phyloP scores from a whole-genome alignment of 2,888 invertebrate species.

The Lycaena phlaeas region DNA sequence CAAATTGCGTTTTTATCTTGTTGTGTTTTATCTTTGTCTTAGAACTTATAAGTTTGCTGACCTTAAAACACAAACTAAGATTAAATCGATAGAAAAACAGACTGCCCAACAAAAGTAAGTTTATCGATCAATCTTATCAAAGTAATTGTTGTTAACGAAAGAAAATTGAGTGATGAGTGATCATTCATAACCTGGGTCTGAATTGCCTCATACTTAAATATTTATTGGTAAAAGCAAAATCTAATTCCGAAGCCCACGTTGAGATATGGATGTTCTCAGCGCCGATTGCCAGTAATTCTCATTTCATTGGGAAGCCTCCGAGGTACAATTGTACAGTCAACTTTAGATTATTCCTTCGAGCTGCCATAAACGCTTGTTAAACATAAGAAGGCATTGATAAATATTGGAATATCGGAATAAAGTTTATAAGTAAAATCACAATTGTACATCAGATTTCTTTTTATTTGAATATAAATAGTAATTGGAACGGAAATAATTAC shows the following conservation, averaged over 20 bases:
- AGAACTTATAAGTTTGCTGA: too few relatives aligned
- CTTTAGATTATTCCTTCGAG: conserved; percentile 43
- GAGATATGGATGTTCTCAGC: conserved; percentile 34
- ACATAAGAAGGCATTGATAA: conserved; percentile 2
- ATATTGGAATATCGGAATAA: conserved; percentile 2
- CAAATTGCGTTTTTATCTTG: too few relatives aligned
- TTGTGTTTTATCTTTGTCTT: too few relatives aligned
- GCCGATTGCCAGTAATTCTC: conserved; percentile 25
- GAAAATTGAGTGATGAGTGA: too few relatives aligned
- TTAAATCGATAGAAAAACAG: too few relatives aligned
- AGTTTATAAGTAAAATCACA: conserved; percentile 1
- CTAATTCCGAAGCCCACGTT: conserved; percentile 17
- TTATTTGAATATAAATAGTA: too few relatives aligned
- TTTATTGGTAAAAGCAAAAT: conserved; percentile 11
- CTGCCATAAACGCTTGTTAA: conserved; percentile 4
- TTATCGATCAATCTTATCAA: too few relatives aligned
- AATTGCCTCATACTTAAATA: conserved; percentile 7
- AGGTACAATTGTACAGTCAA: conserved; percentile 49
- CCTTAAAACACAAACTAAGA: too few relatives aligned
- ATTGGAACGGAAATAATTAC: too few relatives aligned
- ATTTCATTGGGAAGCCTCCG: conserved; percentile 25
- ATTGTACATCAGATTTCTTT: neutral
- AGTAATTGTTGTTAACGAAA: too few relatives aligned
- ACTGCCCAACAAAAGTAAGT: too few relatives aligned
- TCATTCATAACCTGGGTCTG: neutral